These are phyloP conservation scores for Anseranas semipalmata DNA, from an alignment of 2,113 vertebrate species.

Conservation along the genomic window DNA sequence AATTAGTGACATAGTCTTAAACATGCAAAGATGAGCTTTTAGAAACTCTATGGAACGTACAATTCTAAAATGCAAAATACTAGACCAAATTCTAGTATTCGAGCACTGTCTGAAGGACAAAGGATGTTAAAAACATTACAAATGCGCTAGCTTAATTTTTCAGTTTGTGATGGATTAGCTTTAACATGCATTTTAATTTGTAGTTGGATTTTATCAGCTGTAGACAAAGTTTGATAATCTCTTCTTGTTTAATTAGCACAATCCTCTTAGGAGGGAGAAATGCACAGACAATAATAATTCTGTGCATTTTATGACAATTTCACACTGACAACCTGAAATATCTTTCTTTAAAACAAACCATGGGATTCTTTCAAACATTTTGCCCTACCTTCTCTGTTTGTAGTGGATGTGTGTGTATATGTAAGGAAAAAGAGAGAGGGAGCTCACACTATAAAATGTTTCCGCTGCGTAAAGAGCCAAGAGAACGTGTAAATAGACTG, in stretches of 20 bases:
- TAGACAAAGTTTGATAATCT: constrained; percentile 77
- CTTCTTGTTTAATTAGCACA: constrained; percentile 75
- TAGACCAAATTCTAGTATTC: neutral
- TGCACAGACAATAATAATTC: constrained; percentile 61
- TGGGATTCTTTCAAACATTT: neutral
- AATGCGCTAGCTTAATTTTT: constrained; percentile 48
- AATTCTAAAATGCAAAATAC: neutral
- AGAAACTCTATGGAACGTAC: neutral
- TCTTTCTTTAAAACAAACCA: neutral
- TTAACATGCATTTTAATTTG: constrained; percentile 73
- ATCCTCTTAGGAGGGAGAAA: constrained; percentile 72
- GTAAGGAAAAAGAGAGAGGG: neutral
- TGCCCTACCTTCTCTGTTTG: neutral
- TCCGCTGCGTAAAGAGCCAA: constrained; percentile 30
- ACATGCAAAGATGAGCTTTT: neutral
- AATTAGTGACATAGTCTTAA: constrained; percentile 33
- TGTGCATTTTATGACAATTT: constrained; percentile 35
- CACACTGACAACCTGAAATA: constrained; percentile 8
- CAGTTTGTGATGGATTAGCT: constrained; percentile 64
- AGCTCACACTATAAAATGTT: constrained; percentile 8
- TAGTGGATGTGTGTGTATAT: neutral
- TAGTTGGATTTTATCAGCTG: constrained; percentile 74
- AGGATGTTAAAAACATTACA: constrained; percentile 30
- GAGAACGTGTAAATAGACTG: constrained; percentile 40
- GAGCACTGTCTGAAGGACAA: constrained; percentile 45